These are phyloP conservation scores for Camponotus floridanus DNA, from an alignment of 1,140 invertebrate genomes.

Conservation along the genomic window DNA sequence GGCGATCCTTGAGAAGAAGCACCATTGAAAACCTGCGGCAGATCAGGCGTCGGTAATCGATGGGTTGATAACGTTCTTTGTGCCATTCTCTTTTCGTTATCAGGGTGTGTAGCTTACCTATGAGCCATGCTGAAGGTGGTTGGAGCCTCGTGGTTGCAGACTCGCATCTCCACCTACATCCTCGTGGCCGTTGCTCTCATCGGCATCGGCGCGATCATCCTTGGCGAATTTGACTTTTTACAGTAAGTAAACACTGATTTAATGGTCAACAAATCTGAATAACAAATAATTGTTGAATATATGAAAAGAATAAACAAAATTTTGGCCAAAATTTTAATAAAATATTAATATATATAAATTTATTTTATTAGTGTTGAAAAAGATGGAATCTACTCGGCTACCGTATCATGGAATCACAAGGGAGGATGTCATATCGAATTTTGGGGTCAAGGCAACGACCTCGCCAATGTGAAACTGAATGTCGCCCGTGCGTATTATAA, in stretches of 20 bases:
- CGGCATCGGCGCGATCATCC: slow-evolving; percentile 89
- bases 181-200: slow-evolving; percentile 89
- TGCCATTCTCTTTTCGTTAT: slow-evolving; percentile 68
- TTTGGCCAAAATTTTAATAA: not conserved
- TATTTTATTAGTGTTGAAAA: slow-evolving; percentile 88
- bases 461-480: slow-evolving; percentile 88
- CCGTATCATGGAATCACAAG: slow-evolving; percentile 89
- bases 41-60: slow-evolving; percentile 82
- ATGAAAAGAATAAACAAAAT: slow-evolving; percentile 11
- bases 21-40: slow-evolving; percentile 62
- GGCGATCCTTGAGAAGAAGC: slow-evolving; percentile 66
- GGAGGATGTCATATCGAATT: slow-evolving; percentile 90
- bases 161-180: slow-evolving; percentile 90
- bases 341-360: not conserved
- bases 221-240: slow-evolving; percentile 88
- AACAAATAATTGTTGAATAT: not conserved
- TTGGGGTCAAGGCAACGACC: slow-evolving; percentile 92
- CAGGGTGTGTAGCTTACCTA: slow-evolving; percentile 81
- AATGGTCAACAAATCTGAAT: not conserved
- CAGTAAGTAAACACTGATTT: slow-evolving; percentile 83
- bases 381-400: slow-evolving; percentile 91
- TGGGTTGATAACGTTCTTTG: slow-evolving; percentile 84
- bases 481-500: slow-evolving; percentile 91
- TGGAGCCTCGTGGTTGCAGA: slow-evolving; percentile 92
- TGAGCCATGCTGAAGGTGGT: slow-evolving; percentile 91